Evolutionary conservation across 2,888 invertebrate genomes (phyloP).

Genomic region (Therioaphis trifolii): DNA sequence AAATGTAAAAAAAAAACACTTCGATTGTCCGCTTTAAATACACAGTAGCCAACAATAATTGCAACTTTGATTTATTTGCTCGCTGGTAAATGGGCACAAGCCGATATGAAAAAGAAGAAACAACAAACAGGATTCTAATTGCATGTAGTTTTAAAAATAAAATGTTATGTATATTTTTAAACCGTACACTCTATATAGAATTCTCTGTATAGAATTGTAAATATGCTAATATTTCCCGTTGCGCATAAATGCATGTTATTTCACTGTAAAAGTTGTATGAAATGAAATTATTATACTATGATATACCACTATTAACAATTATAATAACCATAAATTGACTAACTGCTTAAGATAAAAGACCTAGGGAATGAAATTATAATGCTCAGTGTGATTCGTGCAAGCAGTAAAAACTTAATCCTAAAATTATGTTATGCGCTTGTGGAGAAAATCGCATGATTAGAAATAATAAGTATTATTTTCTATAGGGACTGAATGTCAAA

Average conservation of each 20-base stretch:
- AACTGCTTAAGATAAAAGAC: neutral
- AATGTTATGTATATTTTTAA: constrained; percentile 24
- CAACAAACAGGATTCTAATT: constrained; percentile 47
- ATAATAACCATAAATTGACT: neutral
- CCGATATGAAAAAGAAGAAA: neutral
- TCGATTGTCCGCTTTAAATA: neutral
- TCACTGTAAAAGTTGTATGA: neutral
- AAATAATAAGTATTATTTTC: neutral
- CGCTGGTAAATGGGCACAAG: neutral
- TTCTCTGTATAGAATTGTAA: constrained; percentile 24
- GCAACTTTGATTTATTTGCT: constrained; percentile 39
- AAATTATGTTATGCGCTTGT: neutral
- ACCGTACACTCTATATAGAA: neutral
- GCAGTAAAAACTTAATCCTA: too few relatives aligned
- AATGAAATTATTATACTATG: constrained; percentile 9
- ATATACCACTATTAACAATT: neutral
- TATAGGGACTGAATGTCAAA: neutral
- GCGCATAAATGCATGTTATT: constrained; percentile 3
- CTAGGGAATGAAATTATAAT: neutral
- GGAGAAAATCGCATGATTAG: neutral
- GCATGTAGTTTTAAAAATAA: constrained; percentile 23
- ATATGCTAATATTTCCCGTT: constrained; percentile 41
- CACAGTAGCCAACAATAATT: constrained; percentile 22
- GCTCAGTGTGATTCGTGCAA: neutral
- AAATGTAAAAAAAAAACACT: constrained; percentile 23